Evolutionary conservation across 2,888 invertebrate genomes (phyloP).

Genomic region (Nysson spinosus): DNA sequence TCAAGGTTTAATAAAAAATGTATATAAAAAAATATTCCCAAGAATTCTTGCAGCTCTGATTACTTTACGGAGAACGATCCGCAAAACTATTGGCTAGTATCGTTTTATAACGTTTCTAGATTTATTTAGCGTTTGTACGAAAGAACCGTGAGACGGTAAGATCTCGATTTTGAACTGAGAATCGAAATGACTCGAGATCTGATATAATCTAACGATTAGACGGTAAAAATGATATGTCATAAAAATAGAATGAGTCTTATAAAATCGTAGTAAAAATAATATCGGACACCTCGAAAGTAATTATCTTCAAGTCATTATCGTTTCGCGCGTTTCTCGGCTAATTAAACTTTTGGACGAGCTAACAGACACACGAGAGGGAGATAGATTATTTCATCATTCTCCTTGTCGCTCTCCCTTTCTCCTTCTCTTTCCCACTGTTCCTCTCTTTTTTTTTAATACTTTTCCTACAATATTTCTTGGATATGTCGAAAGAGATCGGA

Average conservation of each 20-base stretch:
- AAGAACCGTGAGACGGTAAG: not conserved
- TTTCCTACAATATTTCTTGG: slow-evolving; percentile 7
- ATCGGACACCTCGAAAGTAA: slow-evolving; percentile 36
- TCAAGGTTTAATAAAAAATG: slow-evolving; percentile 17
- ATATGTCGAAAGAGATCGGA: slow-evolving; percentile 31
- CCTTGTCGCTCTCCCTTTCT: not conserved
- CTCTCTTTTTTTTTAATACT: not conserved
- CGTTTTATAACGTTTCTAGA: not conserved
- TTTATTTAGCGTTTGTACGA: not conserved
- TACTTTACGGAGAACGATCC: not conserved
- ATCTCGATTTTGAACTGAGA: not conserved
- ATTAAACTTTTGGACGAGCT: slow-evolving; percentile 37
- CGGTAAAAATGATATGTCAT: slow-evolving; percentile 34
- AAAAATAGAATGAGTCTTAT: slow-evolving; percentile 31
- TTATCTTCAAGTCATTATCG: not conserved
- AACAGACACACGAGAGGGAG: slow-evolving; percentile 29
- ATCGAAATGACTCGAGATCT: not conserved
- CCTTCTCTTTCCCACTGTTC: not conserved
- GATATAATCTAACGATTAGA: not conserved
- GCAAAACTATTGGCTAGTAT: not conserved
- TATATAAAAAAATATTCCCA: slow-evolving; percentile 20
- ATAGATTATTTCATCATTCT: slow-evolving; percentile 32
- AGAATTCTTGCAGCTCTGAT: slow-evolving; percentile 6
- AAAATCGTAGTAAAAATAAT: slow-evolving; percentile 50
- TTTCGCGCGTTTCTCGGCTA: slow-evolving; percentile 9